Evolutionary conservation across 2,888 invertebrate genomes (phyloP), one percentile per base, ranked within the genome.

Genomic region (Perizoma flavofasciatum): DNA sequence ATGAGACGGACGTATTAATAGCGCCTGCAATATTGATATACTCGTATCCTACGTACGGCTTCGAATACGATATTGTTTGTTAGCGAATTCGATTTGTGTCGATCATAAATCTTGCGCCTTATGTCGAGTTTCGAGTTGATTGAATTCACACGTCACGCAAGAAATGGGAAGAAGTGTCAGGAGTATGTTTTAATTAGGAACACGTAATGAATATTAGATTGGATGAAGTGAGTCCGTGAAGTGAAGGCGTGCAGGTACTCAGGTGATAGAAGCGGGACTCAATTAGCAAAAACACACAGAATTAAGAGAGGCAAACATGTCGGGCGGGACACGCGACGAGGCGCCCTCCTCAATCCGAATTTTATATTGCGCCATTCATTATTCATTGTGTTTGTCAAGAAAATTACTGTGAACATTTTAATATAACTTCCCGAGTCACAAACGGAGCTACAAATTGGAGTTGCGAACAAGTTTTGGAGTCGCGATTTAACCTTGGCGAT

Each of bases 21-120:
- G 90, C 90, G 89, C 88, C 87, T 90, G 92, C 92, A 92, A 92
- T 92, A 92, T 91, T 92, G 92, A 90, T 91, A 91, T 88, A 92
- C 90, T 88, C 86, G 88, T 85, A 88, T 85, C 85, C 83, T 84
- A 86, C 86, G 86, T 87, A 88, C 84, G 84, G 88, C 85, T 84
- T 83, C 87, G 85, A 88, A 89, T 89, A 88, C 89, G 87, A 88
- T 91, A 91, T 92, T 91, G 90, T 91, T 92, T 90, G 91, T 89
- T 88, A 88, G 90, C 86, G 86, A 90, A 90, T 89, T 90, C 91
- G 89, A 92, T 91, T 91, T 90, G 89, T 87, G 90, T 89, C 89
- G 91, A 89, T 89, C 90, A 91, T 91, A 91, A 91, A 91, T 91
- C 91, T 91, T 89, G 91, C 89, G 90, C 91, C 91, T 89, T 90